Percentiles rank a stretch among this genome's conserved stretches.
Evolutionary conservation across 92 coral and sea anemone species (phyloP).

Genomic region (Actinostola sp.): DNA sequence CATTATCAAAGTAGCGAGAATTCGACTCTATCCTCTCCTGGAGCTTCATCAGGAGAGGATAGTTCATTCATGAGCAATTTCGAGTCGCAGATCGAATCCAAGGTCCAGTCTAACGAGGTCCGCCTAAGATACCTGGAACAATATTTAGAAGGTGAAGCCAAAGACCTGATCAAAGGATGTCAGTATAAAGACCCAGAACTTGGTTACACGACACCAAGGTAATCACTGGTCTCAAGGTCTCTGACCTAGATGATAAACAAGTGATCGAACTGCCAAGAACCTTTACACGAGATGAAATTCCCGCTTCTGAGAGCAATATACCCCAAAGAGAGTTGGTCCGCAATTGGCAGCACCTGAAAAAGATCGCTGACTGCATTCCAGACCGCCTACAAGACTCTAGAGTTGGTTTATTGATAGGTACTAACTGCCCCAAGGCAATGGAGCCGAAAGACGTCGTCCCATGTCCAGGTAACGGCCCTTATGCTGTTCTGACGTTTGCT

Average conservation of each 20-base stretch:
- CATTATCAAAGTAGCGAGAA: conserved; percentile 12
- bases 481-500: too few relatives aligned
- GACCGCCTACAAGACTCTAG: too few relatives aligned
- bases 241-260: conserved; percentile 36
- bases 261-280: conserved; percentile 41
- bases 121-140: conserved; percentile 49
- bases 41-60: conserved; percentile 7
- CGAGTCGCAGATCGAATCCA: conserved; percentile 42
- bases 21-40: too few relatives aligned
- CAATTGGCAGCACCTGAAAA: not conserved
- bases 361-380: not conserved
- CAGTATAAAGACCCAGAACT: not conserved
- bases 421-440: too few relatives aligned
- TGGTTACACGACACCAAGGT: conserved; percentile 50
- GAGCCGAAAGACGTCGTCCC: too few relatives aligned
- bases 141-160: conserved; percentile 44
- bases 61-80: conserved; percentile 30
- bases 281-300: conserved; percentile 28
- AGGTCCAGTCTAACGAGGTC: conserved; percentile 2
- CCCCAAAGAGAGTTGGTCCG: too few relatives aligned
- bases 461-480: too few relatives aligned
- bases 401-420: too few relatives aligned
- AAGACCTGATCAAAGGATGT: conserved; percentile 55
- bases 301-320: conserved; percentile 11
- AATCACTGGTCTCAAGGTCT: conserved; percentile 38